A percentile compares a stretch with the other conserved stretches of the same genome.
Evolutionary conservation across 2,113 vertebrate species (phyloP).

Genomic region (Canis aureus): DNA sequence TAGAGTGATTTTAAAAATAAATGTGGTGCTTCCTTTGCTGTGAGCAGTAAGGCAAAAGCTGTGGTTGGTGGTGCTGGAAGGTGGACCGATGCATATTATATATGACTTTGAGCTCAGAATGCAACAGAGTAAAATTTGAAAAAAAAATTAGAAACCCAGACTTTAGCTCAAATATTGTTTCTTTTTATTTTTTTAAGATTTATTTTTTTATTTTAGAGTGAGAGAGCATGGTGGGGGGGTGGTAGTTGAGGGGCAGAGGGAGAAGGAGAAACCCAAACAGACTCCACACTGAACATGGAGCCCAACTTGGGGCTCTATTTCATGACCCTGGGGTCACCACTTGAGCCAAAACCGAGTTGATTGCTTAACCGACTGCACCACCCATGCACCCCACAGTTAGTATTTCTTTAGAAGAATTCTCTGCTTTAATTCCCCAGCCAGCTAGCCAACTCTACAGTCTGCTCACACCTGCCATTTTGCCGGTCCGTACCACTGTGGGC

Average conservation of each 20-base stretch:
- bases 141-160: neutral
- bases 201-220: neutral
- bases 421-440: neutral
- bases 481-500: neutral
- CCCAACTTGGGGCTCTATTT: neutral
- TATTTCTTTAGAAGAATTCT: neutral
- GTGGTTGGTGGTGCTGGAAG: fast-evolving
- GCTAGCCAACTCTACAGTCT: fast-evolving
- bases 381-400: neutral
- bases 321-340: neutral
- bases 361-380: neutral
- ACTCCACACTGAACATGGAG: too few relatives aligned
- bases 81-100: neutral
- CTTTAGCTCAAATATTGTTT: neutral
- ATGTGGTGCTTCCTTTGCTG: fast-evolving
- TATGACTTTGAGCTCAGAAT: neutral
- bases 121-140: neutral
- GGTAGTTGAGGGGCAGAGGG: neutral
- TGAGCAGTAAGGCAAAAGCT: neutral
- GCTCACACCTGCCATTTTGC: too few relatives aligned
- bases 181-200: neutral
- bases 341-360: neutral
- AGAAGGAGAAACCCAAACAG: neutral
- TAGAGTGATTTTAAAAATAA: neutral
- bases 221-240: neutral